These are phyloP conservation scores for Chymomyza procnemis DNA, from an alignment of 2,888 invertebrate species.

Conservation along the genomic window DNA sequence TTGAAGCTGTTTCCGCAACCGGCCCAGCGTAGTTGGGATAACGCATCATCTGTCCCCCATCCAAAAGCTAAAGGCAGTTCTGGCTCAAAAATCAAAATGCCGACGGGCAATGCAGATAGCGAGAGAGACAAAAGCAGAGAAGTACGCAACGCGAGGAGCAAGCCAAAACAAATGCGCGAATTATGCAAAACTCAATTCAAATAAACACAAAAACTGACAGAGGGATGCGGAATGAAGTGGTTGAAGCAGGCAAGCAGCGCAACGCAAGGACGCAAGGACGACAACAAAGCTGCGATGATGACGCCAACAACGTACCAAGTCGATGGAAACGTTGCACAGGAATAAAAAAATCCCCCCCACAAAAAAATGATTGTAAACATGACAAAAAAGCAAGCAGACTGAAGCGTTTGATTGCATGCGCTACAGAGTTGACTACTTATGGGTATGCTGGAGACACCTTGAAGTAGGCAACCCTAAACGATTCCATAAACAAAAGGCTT, in stretches of 20 bases:
- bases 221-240: not conserved
- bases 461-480: constrained; percentile 31
- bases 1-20: too few species aligned
- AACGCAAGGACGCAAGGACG: not conserved
- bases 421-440: constrained; percentile 61
- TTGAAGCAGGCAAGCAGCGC: not conserved
- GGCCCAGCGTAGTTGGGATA: too few species aligned
- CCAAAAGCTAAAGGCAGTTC: constrained; percentile 46
- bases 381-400: constrained; percentile 52
- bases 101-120: constrained; percentile 31
- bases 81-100: constrained; percentile 68
- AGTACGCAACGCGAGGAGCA: constrained; percentile 29
- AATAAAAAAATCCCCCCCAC: too few species aligned
- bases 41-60: not conserved
- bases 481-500: not conserved
- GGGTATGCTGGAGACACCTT: constrained; percentile 57
- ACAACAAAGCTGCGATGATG: constrained; percentile 56
- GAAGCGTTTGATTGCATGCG: constrained; percentile 65
- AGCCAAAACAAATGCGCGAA: constrained; percentile 69
- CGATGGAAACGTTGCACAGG: constrained; percentile 26
- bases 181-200: constrained; percentile 70
- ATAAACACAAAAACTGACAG: constrained; percentile 54
- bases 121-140: constrained; percentile 21
- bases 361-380: constrained; percentile 67
- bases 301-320: constrained; percentile 54